Conservation (phyloP, 2,888 invertebrate species). For the Tinea trinotella region DNA sequence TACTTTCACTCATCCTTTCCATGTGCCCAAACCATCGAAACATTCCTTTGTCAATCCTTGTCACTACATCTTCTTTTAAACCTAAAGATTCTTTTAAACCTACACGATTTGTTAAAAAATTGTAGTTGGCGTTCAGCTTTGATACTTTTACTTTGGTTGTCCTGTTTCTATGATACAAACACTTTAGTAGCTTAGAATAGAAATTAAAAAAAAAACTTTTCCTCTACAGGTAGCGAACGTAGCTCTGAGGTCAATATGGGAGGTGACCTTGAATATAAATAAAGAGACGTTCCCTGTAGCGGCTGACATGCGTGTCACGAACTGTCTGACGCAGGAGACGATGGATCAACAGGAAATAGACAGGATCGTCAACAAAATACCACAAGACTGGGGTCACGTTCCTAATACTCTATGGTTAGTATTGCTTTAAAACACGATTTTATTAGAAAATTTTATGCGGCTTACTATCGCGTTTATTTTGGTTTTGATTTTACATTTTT, state of each 20-base stretch:
- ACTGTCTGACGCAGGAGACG: conserved; percentile 29
- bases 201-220: neutral
- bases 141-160: too few species aligned
- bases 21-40: too few species aligned
- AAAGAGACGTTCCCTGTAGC: conserved; percentile 32
- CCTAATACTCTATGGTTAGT: conserved; percentile 46
- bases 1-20: too few species aligned
- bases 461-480: too few species aligned
- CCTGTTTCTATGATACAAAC: too few species aligned
- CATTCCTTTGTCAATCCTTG: too few species aligned
- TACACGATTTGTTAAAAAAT: too few species aligned
- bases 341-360: conserved; percentile 26
- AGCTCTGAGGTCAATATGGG: conserved; percentile 50
- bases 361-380: conserved; percentile 26
- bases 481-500: neutral
- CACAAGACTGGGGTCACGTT: conserved; percentile 52
- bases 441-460: too few species aligned
- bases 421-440: neutral
- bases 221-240: conserved; percentile 49
- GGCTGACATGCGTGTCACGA: conserved; percentile 28
- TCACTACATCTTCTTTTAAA: too few species aligned
- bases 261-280: conserved; percentile 41
- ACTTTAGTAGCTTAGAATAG: too few species aligned
- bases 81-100: too few species aligned
- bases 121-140: too few species aligned